Base-by-base conservation (phyloP, 2,888 invertebrate species). In the Drosophila glabriapex region DNA sequence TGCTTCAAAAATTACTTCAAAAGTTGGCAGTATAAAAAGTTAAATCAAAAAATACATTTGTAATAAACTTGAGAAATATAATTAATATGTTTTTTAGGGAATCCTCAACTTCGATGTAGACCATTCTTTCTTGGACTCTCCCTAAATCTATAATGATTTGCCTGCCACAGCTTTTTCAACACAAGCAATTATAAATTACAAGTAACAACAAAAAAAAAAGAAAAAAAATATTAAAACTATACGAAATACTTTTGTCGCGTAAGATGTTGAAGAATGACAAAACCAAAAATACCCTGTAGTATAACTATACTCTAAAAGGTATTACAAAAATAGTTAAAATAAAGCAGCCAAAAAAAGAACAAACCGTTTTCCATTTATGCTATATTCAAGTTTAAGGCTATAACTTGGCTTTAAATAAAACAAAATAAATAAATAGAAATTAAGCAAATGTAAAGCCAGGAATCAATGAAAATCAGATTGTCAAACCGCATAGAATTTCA, bases 141-240 rank as follows among this genome's bases (percentile, higher is more conserved):
- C 72, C 64, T 52, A 54, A 64, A 59, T 33, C 41, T 52, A 62
- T 43, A 56, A 37, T 29, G 46, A 43, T 62, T 66, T 59, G 56
- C 33, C 46, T 60, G 64, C 28, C 43, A 39, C 33, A 46, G 31
- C 35, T 14, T 62, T 68, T 73, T 73, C 76, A 62, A 50, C 74
- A 66, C 77, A 67, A 73, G 59, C 86, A 89, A 89, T 85, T 83
- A 85, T 78, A 89, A 50, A 64, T 60, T 37, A 54, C 65, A 64
- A 60, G 22, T 49, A 58, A 55, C 37, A 25, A 35, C 14, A 25
- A 25, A n/a, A 25, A 12, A 49, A 49, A 29, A n/a, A 19, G 16
- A 41, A 46, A 28, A 31, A 61, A 58, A 61, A 61, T 31, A 39
- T n/a, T 33, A 19, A 64, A 62, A 61, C 29, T 25, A 61, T 64